These are phyloP conservation scores for Adelphocoris suturalis DNA, from an alignment of 2,888 invertebrate species.

Conservation along the genomic window DNA sequence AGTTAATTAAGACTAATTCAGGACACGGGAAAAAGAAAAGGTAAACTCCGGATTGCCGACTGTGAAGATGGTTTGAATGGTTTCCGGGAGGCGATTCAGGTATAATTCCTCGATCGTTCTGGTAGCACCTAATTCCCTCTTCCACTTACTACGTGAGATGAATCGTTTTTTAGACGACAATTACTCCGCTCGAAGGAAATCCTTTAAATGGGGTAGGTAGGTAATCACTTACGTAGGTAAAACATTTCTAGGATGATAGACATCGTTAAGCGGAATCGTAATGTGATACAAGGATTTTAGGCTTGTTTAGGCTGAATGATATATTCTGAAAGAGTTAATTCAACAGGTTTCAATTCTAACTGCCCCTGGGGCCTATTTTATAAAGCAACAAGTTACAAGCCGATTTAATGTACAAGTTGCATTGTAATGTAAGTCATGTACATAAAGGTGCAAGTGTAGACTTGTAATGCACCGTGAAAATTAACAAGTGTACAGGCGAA, in stretches of 20 bases:
- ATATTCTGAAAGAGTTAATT: no score
- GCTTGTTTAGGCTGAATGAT: neutral
- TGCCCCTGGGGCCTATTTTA: no score
- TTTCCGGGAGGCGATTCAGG: constrained; percentile 26
- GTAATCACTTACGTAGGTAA: neutral
- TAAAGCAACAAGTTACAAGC: no score
- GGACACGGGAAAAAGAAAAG: neutral
- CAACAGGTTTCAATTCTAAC: no score
- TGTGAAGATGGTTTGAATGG: neutral
- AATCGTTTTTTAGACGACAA: neutral
- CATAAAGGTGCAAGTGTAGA: no score
- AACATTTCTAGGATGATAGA: neutral
- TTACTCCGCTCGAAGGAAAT: neutral
- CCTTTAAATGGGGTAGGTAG: neutral
- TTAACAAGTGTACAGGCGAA: no score
- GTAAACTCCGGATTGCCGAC: constrained; percentile 21
- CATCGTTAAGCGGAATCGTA: neutral
- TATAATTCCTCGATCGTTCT: constrained; percentile 9
- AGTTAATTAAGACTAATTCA: constrained; percentile 52
- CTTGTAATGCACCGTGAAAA: no score
- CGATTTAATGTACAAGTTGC: no score
- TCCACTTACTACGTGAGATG: constrained; percentile 11
- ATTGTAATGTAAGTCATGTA: no score
- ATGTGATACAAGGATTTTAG: neutral
- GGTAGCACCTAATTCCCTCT: neutral